A percentile compares a stretch with the other conserved stretches of the same genome.
Conservation (phyloP, 1,140 invertebrate genomes). For the Camponotus pennsylvanicus region DNA sequence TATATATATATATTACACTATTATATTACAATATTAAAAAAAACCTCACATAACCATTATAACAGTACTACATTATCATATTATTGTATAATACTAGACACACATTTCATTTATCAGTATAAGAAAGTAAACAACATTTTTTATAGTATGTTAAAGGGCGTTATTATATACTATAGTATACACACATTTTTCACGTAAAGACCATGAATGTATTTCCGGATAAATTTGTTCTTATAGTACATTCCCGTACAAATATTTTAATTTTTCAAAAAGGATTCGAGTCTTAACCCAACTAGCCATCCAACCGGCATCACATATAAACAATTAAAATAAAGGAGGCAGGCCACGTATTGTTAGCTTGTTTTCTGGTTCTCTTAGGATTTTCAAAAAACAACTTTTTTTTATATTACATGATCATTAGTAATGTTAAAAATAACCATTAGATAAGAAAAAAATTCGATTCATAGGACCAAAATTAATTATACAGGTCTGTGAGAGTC, state of each 20-base stretch:
- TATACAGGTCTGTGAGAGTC: no score
- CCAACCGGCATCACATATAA: background rate
- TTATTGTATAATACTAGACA: constrained; percentile 3
- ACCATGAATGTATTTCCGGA: background rate
- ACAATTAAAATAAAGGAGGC: constrained; percentile 8
- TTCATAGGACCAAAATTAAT: no score
- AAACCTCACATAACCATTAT: background rate
- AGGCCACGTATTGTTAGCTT: no score
- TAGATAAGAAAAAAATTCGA: no score
- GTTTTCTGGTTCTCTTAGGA: no score
- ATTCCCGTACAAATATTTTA: constrained; percentile 17
- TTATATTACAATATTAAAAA: constrained; percentile 22
- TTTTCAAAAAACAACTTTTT: no score
- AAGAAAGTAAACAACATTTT: background rate
- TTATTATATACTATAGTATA: background rate
- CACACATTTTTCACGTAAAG: background rate
- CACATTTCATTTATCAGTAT: constrained; percentile 21
- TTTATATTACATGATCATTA: no score
- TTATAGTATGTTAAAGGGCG: background rate
- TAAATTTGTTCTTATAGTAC: background rate
- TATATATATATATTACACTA: background rate
- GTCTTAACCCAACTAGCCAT: constrained; percentile 24
- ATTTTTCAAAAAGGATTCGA: constrained; percentile 29
- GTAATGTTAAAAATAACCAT: no score
- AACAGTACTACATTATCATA: constrained; percentile 24